Conservation (phyloP, 2,113 vertebrate genomes). For the Platanista minor region DNA sequence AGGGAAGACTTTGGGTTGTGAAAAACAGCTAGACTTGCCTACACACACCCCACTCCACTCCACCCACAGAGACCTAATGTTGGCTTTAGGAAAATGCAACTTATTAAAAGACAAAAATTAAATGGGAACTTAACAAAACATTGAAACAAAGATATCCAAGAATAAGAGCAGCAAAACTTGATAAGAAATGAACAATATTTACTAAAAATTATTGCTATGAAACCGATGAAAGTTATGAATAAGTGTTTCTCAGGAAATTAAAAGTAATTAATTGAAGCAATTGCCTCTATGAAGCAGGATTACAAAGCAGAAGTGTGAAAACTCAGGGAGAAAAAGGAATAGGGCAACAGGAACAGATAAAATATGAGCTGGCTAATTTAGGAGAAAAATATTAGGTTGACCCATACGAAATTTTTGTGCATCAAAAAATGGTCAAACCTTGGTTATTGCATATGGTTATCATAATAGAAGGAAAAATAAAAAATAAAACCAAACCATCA, state of each 20-base stretch:
- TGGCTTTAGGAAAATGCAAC: not conserved
- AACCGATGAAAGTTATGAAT: not conserved
- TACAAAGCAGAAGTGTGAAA: not conserved
- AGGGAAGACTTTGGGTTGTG: not conserved
- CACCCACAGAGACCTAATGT: not conserved
- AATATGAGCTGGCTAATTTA: not conserved
- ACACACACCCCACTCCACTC: accelerated
- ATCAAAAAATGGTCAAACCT: not conserved
- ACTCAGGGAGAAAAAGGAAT: not conserved
- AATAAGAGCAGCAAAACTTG: not conserved
- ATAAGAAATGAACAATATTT: not conserved
- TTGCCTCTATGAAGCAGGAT: not conserved
- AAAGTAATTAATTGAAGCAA: not conserved
- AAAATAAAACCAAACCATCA: not conserved
- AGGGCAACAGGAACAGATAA: not conserved
- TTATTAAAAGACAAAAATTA: not conserved
- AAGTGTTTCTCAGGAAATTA: not conserved
- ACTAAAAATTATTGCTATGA: not conserved
- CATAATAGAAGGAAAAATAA: not conserved
- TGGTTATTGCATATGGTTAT: not conserved
- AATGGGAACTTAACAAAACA: not conserved
- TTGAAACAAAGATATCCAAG: not conserved
- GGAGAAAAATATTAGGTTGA: not conserved
- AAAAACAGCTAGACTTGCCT: not conserved
- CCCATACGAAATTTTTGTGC: not conserved